phyloP scores from a whole-genome alignment of 1,140 invertebrate genomes.

The Bathynomus jamesi region DNA sequence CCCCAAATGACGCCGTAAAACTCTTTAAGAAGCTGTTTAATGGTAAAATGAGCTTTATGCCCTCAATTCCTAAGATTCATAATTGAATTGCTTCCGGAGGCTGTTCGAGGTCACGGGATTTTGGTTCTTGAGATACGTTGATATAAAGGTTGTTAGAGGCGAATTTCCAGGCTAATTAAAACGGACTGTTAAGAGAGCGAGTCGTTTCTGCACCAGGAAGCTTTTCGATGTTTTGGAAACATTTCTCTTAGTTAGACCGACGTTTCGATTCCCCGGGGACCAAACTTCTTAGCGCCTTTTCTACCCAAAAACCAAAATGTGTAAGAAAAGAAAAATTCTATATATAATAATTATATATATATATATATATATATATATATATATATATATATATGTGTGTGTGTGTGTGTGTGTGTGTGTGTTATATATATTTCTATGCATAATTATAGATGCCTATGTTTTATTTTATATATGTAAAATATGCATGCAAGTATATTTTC shows the following conservation, averaged over 20 bases:
- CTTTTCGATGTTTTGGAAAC: background rate
- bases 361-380: slow-evolving; percentile 3
- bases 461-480: too few species aligned
- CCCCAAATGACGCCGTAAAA: background rate
- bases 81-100: background rate
- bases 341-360: background rate
- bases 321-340: background rate
- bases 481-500: too few species aligned
- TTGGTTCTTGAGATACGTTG: background rate
- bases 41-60: background rate
- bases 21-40: background rate
- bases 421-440: background rate
- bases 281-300: background rate
- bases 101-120: background rate
- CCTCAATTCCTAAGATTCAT: background rate
- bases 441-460: background rate
- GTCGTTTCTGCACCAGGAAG: background rate
- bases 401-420: background rate
- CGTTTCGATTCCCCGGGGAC: background rate
- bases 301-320: background rate
- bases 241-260: background rate
- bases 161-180: background rate
- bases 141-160: background rate
- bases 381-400: background rate
- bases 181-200: background rate